Percentiles rank a stretch among this genome's conserved stretches.
These are phyloP conservation scores for Pygmarrhopalites habei DNA, from an alignment of 1,140 invertebrate species.

Conservation along the genomic window DNA sequence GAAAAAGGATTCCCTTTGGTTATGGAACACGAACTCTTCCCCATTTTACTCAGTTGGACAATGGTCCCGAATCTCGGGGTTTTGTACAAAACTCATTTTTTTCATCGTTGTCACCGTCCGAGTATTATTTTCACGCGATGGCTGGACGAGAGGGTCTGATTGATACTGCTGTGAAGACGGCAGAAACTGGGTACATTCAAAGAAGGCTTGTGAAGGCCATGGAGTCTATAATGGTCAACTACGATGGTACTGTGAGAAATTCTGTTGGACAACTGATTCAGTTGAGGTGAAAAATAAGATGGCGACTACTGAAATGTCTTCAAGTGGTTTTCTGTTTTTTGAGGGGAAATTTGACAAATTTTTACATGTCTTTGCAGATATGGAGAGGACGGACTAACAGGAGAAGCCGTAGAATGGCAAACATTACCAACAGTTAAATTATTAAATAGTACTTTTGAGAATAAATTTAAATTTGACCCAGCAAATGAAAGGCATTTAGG, in stretches of 20 bases:
- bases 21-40: constrained; percentile 96
- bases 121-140: constrained; percentile 99
- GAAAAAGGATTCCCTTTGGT: constrained; percentile 98
- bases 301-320: neutral
- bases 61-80: constrained; percentile 96
- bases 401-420: constrained; percentile 93
- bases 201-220: constrained; percentile 99
- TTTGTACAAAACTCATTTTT: constrained; percentile 99
- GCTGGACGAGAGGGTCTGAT: constrained; percentile 99
- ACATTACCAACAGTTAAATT: constrained; percentile 89
- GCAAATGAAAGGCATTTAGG: constrained; percentile 86
- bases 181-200: constrained; percentile 99
- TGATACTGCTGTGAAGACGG: constrained; percentile 99
- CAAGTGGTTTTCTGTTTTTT: neutral
- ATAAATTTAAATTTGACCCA: constrained; percentile 91
- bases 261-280: constrained; percentile 94
- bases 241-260: constrained; percentile 92
- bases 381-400: constrained; percentile 94
- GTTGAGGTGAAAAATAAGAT: constrained; percentile 53
- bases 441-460: constrained; percentile 90
- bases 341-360: neutral
- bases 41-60: constrained; percentile 99
- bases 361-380: constrained; percentile 49
- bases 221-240: constrained; percentile 99
- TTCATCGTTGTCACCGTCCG: constrained; percentile 93